Evolutionary conservation across 2,888 invertebrate genomes (phyloP), one percentile per base, ranked within the genome.

Genomic region (Latrodectus elegans): DNA sequence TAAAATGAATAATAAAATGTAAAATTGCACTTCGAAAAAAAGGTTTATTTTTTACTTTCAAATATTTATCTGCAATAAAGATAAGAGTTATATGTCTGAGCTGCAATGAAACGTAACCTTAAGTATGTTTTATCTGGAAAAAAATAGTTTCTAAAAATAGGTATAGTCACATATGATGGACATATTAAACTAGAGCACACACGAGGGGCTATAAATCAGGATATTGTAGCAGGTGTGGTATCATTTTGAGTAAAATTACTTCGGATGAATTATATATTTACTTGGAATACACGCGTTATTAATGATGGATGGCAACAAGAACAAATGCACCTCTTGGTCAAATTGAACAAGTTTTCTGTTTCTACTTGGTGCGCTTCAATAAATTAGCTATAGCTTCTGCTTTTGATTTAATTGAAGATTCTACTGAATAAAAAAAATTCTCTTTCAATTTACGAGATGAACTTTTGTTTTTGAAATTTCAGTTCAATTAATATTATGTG

Each of bases 251-350:
- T n/a, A 12, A n/a, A 60, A 60, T 60, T 60, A 51, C 74, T 70
- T 52, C 17, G 8, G 73, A 78, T 84, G 78, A 84, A 84, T 84
- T 72, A 84, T 84, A 78, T 77, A 84, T 84, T 78, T 52, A 72
- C 55, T 38, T 64, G 84, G 67, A 22, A 22, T 26, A 14, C 14
- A 78, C 78, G 65, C 55, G 52, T 67, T 84, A 84, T 84, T 78
- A 84, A 77, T 78, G 68, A 60, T 12, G 53, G 26, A 26, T 53
- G 14, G 73, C 52, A 72, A 55, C 65, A 84, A 53, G 52, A 78
- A 67, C 60, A 55, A 53, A 67, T 65, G 9, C 52, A 71, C 55
- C 17, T 4, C 49, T 12, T 17, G 51, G 53, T 53, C 6, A 68
- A 38, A 9, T n/a, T 52, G 22, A 49, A 22, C 55, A 55, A 70